phyloP scores from a whole-genome alignment of 2,113 vertebrate species.

The Megatriorchis doriae region DNA sequence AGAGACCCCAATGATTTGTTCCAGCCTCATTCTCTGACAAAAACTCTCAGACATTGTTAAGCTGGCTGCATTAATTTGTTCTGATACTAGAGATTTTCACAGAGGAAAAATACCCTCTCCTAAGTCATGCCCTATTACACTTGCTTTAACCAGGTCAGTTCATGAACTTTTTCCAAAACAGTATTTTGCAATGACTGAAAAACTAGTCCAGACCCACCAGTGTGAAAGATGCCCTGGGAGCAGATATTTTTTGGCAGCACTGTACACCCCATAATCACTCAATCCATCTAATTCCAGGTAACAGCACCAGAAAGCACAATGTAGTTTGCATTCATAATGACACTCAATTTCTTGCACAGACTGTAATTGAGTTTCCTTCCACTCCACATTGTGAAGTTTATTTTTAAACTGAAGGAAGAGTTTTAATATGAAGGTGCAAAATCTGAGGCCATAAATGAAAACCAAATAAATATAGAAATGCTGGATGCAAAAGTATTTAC shows the following conservation, averaged over 20 bases:
- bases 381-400: rapidly evolving
- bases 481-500: neutral
- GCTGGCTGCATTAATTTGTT: neutral
- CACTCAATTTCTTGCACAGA: neutral
- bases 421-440: neutral
- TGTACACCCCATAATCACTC: neutral
- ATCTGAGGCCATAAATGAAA: neutral
- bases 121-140: neutral
- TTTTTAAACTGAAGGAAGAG: neutral
- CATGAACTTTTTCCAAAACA: neutral
- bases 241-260: neutral
- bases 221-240: neutral
- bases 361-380: neutral
- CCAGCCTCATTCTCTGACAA: neutral
- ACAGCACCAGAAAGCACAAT: neutral
- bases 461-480: neutral
- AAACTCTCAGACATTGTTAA: neutral
- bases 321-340: neutral
- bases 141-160: neutral
- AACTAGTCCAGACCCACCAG: neutral
- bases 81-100: neutral
- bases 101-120: neutral
- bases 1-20: neutral
- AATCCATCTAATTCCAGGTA: neutral
- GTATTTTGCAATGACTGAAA: neutral